Conservation (phyloP, 1,140 invertebrate species). For the Drosophila obscura region DNA sequence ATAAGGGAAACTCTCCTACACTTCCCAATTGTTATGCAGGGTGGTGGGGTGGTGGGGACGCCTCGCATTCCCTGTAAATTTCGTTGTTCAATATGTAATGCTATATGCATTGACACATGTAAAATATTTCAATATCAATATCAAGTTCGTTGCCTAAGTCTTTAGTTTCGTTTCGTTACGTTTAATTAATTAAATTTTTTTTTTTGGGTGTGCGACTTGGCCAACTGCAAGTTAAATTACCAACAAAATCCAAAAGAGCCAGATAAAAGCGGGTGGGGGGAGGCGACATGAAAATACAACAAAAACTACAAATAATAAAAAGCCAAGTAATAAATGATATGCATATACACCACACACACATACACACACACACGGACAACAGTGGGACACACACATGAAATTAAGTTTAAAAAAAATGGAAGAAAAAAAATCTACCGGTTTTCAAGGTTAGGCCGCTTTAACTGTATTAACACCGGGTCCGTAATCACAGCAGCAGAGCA, state of each 20-base stretch:
- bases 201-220: slow-evolving; percentile 8
- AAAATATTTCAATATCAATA: slow-evolving; percentile 79
- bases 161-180: slow-evolving; percentile 57
- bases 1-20: too few relatives aligned
- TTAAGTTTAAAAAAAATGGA: slow-evolving; percentile 51
- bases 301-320: slow-evolving; percentile 43
- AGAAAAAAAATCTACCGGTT: slow-evolving; percentile 79
- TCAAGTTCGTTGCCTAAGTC: slow-evolving; percentile 81
- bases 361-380: slow-evolving; percentile 32
- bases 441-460: slow-evolving; percentile 83
- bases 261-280: background rate
- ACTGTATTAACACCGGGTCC: slow-evolving; percentile 78
- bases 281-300: background rate
- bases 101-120: slow-evolving; percentile 32
- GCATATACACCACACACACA: slow-evolving; percentile 53
- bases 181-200: too few relatives aligned
- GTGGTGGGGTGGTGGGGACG: too few relatives aligned
- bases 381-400: slow-evolving; percentile 64
- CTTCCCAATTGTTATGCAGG: too few relatives aligned
- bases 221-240: slow-evolving; percentile 21
- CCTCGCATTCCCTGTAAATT: too few relatives aligned
- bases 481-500: slow-evolving; percentile 70
- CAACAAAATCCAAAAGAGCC: slow-evolving; percentile 14
- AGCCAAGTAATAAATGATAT: slow-evolving; percentile 54
- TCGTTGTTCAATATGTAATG: too few relatives aligned